Percentiles rank a stretch among this genome's conserved stretches.
These are phyloP conservation scores for Notolepis coatsorum DNA, from an alignment of 2,797 vertebrate species.

Conservation along the genomic window DNA sequence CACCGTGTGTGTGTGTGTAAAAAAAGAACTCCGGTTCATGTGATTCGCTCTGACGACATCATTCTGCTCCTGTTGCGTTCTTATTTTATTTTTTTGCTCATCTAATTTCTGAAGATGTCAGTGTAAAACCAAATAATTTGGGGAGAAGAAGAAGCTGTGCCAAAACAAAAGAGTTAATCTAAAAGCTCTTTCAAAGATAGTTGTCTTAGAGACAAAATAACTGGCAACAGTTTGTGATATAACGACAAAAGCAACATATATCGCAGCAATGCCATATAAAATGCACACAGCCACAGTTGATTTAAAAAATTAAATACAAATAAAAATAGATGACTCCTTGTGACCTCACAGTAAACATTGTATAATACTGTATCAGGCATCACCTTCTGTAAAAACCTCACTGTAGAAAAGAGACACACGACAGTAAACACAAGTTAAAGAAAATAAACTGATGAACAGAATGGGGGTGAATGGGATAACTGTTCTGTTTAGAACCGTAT, in stretches of 20 bases:
- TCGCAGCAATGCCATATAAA: no score
- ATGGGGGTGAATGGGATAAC: no score
- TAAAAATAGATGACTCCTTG: conserved; percentile 25
- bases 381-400: background rate
- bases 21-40: background rate
- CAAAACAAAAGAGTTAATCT: conserved; percentile 39
- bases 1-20: conserved; percentile 44
- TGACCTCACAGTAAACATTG: conserved; percentile 24
- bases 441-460: no score
- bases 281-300: conserved; percentile 14
- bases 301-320: no score
- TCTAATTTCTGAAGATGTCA: conserved; percentile 34
- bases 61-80: conserved; percentile 16
- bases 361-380: conserved; percentile 21
- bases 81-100: conserved; percentile 17
- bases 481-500: no score
- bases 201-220: conserved; percentile 58
- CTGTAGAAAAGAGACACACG: conserved; percentile 46
- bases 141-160: conserved; percentile 46
- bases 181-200: conserved; percentile 30
- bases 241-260: no score
- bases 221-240: background rate
- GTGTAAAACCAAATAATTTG: conserved; percentile 55
- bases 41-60: conserved; percentile 7
- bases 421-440: no score